phyloP scores from a whole-genome alignment of 2,113 vertebrate genomes.

The Cromileptes altivelis region DNA sequence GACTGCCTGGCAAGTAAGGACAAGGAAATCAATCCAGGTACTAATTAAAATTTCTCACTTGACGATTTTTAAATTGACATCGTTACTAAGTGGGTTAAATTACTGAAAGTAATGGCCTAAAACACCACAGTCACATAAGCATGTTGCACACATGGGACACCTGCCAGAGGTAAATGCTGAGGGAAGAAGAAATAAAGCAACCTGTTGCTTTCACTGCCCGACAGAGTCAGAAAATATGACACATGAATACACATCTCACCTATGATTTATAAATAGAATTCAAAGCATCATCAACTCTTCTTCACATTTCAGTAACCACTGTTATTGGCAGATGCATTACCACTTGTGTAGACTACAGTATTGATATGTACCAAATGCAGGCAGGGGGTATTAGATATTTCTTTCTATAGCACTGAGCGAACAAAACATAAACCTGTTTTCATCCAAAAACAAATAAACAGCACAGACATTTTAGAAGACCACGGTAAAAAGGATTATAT shows the following conservation, averaged over 20 bases:
- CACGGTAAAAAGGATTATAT: background rate
- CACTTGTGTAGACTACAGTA: background rate
- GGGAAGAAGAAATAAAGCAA: background rate
- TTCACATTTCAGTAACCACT: background rate
- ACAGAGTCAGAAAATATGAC: background rate
- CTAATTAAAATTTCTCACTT: background rate
- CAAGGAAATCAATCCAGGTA: background rate
- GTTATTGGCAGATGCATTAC: background rate
- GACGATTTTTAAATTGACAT: background rate
- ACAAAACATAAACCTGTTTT: slow-evolving; percentile 5
- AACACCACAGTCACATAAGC: background rate
- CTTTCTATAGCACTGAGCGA: slow-evolving; percentile 7
- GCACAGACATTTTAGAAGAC: background rate
- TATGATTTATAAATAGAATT: background rate
- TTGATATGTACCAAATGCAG: background rate
- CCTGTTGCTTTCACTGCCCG: background rate
- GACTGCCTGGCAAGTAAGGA: background rate
- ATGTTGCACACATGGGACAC: background rate
- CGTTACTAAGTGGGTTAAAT: background rate
- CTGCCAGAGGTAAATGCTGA: background rate
- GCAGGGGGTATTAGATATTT: background rate
- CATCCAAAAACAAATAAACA: background rate
- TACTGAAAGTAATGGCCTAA: background rate
- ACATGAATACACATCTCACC: background rate
- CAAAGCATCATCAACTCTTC: slow-evolving; percentile 6